Evolutionary conservation across 2,113 vertebrate genomes (phyloP), one percentile per base, ranked within the genome.

Genomic region (Anguilla japonica): DNA sequence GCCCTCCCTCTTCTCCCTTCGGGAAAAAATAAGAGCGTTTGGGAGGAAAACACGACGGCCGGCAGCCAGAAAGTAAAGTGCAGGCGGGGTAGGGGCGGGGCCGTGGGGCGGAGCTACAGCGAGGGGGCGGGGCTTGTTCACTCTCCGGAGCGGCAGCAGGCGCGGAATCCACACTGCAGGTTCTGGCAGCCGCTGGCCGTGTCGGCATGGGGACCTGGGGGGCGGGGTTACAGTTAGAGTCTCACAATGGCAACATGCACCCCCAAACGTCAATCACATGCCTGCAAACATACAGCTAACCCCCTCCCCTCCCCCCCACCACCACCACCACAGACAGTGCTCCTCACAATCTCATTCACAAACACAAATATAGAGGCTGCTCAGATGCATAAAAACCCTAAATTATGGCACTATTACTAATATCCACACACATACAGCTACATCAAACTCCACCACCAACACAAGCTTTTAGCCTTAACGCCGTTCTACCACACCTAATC

Each of bases 141-240:
- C 91, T 99, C 98, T 90, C 98, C 98, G 89, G 98, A 99, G 95
- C 98, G 98, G 94, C 98, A 99, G 96, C 98, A 99, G 89, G 96
- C 98, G 93, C 98, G 96, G 96, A 99, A 99, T 93, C 98, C 98
- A 94, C 98, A 99, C 97, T 99, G 98, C 94, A 99, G 97, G 83
- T 99, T 99, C 97, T 99, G 98, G 95, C 98, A 99, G 95, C 98
- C 98, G 88, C 98, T 99, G 94, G 98, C 98, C 5, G 97, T 98
- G 90, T 99, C 98, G 50, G 98, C 97, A 81, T 98, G 97, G 89
- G 98, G 98, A 97, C 98, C 98, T 99, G 96, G 83, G 88, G 92
- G 92, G 89, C 43, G 43, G 43, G 43, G 43, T 46, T 8, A 46
- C 43, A 80, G 79, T 88, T 82, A 88, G 46, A 71, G 20, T n/a